Evolutionary conservation across 2,797 vertebrate species (phyloP), one percentile per base, ranked within the genome.

Genomic region (Darevskia mixta): DNA sequence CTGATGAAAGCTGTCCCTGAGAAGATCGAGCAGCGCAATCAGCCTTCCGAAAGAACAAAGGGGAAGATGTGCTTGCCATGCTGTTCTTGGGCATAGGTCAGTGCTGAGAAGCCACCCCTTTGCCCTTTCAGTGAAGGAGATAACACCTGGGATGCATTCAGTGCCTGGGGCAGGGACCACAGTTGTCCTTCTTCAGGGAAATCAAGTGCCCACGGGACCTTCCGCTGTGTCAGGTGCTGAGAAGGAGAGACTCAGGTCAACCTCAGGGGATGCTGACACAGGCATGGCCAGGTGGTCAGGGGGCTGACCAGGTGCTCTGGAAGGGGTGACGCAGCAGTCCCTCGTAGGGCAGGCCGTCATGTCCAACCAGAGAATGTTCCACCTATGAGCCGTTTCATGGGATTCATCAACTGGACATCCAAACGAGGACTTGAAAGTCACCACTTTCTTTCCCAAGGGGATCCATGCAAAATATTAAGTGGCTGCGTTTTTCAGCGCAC

Each of bases 211-310:
- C 20, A 1, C 0, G 4, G 69, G 20, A 64, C 1, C n/a, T 66
- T 18, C 43, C 58, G 77, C 66, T 79, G 32, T 4, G 45, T 72
- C 85, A 80, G 76, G n/a, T 38, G 76, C 43, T 35, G 23, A 43
- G 77, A 86, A 79, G 85, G 85, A 79, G 43, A 78, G 29, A 35
- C n/a, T 55, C 41, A 25, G 76, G 75, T 69, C 85, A 75, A 6
- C 23, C 5, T 1, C 32, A 20, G 8, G 38, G 76, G 85, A 35
- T 79, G 43, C 76, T 55, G 77, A 79, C 43, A 17, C 76, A 79
- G 64, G 76, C 11, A 5, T 1, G n/a, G 29, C 41, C 85, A 86
- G 85, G 76, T 55, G 85, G n/a, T 8, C 64, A 27, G 76, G 3
- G 29, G 32, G 18, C 73, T 61, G 83, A n/a, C 55, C 73, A 64